Percentiles rank a stretch among this genome's conserved stretches.
phyloP scores from a whole-genome alignment of 2,797 vertebrate genomes.

The Cichlasoma orientale region DNA sequence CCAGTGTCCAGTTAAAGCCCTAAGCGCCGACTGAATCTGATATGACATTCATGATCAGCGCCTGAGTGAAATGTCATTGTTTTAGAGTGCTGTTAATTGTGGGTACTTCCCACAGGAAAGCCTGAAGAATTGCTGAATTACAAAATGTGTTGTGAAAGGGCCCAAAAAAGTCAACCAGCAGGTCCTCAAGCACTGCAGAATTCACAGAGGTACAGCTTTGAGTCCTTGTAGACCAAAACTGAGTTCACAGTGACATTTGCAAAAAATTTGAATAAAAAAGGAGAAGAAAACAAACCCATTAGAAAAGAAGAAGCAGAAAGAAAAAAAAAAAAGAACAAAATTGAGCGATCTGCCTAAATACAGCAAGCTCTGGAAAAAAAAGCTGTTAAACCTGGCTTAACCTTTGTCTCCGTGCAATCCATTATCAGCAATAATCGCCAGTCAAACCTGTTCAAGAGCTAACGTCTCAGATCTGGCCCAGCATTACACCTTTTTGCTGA shows the following conservation, averaged over 20 bases:
- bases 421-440: not conserved
- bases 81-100: not conserved
- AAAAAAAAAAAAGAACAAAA: not conserved
- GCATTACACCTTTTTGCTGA: not conserved
- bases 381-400: not conserved
- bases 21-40: not conserved
- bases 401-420: not conserved
- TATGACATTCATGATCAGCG: not conserved
- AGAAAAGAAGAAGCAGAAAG: not conserved
- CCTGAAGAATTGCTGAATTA: not conserved
- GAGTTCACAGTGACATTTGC: not conserved
- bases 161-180: not conserved
- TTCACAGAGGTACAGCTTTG: not conserved
- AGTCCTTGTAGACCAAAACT: not conserved
- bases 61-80: not conserved
- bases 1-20: not conserved
- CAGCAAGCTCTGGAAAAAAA: not conserved
- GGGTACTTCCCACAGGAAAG: not conserved
- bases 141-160: not conserved
- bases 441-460: not conserved
- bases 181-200: not conserved
- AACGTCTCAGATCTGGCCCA: not conserved
- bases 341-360: not conserved
- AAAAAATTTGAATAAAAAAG: not conserved
- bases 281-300: not conserved